Conservation (phyloP, 1,140 invertebrate genomes). For the Dufourea novaeangliae region DNA sequence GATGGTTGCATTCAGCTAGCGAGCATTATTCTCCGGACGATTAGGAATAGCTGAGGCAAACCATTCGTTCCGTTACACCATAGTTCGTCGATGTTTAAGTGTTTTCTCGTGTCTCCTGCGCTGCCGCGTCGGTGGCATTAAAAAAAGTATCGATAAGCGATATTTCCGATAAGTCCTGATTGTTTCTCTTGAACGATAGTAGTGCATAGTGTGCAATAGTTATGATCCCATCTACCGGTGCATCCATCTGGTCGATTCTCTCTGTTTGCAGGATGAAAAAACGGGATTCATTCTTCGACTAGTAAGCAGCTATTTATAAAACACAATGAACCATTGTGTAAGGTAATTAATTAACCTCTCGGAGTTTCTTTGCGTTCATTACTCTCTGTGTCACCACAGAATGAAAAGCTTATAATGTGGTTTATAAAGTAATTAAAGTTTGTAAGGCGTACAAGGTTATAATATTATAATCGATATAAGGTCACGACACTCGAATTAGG, state of each 20-base stretch:
- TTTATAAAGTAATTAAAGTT: too few relatives aligned
- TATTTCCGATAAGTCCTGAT: conserved; percentile 51
- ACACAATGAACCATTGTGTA: conserved; percentile 35
- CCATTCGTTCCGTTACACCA: conserved; percentile 12
- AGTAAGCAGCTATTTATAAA: background rate
- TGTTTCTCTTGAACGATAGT: conserved; percentile 26
- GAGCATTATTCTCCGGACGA: background rate
- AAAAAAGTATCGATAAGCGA: conserved; percentile 62
- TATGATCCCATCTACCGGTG: conserved; percentile 31
- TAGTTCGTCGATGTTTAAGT: conserved; percentile 31
- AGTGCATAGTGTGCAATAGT: conserved; percentile 3
- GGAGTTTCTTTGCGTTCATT: background rate
- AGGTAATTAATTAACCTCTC: conserved; percentile 43
- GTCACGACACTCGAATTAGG: too few relatives aligned
- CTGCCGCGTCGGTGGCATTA: conserved; percentile 20
- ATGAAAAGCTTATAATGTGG: too few relatives aligned
- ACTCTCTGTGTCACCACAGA: background rate
- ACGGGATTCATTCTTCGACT: background rate
- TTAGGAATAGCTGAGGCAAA: background rate
- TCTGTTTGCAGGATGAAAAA: background rate
- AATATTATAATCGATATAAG: too few relatives aligned
- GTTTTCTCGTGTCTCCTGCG: conserved; percentile 30
- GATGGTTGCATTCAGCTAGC: background rate
- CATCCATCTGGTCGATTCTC: conserved; percentile 20
- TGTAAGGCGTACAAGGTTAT: too few relatives aligned